These are phyloP conservation scores for Tychaedon coryphoeus DNA, from an alignment of 2,113 vertebrate species.

Conservation along the genomic window DNA sequence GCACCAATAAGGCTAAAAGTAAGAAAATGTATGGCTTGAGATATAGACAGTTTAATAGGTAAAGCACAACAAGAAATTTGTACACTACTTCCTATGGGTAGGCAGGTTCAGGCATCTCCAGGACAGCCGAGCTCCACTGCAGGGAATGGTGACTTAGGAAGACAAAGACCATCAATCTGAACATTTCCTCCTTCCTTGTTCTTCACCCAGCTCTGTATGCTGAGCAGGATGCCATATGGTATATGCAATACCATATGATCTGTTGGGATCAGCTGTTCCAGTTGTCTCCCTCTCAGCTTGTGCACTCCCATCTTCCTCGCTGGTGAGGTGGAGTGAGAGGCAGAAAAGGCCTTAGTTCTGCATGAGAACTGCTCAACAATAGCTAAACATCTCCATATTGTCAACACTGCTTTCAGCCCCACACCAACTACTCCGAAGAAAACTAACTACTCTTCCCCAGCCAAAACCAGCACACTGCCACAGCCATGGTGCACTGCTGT, in stretches of 20 bases:
- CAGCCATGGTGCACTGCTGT: not conserved
- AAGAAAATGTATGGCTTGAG: not conserved
- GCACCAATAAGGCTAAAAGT: rapidly evolving
- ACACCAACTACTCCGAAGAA: not conserved
- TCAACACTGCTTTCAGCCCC: not conserved
- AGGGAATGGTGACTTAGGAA: not conserved
- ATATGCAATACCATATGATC: not conserved
- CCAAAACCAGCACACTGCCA: not conserved
- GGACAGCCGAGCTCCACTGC: not conserved
- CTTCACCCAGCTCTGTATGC: not conserved
- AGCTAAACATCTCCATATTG: not conserved
- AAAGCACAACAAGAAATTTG: not conserved
- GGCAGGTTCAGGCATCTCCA: not conserved
- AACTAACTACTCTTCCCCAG: not conserved
- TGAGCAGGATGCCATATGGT: not conserved
- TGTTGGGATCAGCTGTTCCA: not conserved
- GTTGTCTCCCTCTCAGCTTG: not conserved
- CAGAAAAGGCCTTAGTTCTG: not conserved
- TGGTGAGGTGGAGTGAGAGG: not conserved
- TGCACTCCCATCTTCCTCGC: not conserved
- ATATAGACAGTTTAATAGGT: not conserved
- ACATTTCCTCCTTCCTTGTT: not conserved
- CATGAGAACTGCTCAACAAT: not conserved
- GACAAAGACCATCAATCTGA: not conserved
- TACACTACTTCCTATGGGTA: not conserved